These are phyloP conservation scores for Sycophaga agraensis DNA, from an alignment of 1,140 invertebrate genomes.

Conservation along the genomic window DNA sequence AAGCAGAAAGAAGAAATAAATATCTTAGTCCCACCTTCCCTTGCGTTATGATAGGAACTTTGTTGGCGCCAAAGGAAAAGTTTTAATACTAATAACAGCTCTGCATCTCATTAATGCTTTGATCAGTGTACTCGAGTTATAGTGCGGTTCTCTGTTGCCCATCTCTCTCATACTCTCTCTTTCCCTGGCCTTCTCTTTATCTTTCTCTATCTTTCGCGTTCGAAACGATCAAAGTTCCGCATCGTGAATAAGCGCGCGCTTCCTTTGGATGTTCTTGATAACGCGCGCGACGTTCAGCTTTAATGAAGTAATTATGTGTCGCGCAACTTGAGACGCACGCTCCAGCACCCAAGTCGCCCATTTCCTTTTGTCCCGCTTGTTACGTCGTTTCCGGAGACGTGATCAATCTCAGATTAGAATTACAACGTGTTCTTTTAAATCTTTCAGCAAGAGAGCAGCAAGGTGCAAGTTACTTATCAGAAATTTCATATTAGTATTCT, in stretches of 20 bases:
- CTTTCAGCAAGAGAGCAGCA: too few relatives aligned
- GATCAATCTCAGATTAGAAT: too few relatives aligned
- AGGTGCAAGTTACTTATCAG: too few relatives aligned
- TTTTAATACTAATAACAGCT: conserved; percentile 40
- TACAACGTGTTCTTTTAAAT: too few relatives aligned
- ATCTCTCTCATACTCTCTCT: too few relatives aligned
- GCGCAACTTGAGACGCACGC: too few relatives aligned
- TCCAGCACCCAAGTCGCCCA: too few relatives aligned
- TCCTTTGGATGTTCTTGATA: conserved; percentile 32
- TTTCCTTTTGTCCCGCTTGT: too few relatives aligned
- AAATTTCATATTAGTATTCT: too few relatives aligned
- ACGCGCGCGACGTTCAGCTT: conserved; percentile 34
- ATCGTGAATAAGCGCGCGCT: conserved; percentile 2
- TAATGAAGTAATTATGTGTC: conserved; percentile 34
- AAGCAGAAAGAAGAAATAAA: too few relatives aligned
- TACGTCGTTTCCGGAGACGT: too few relatives aligned
- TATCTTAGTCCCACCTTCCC: too few relatives aligned
- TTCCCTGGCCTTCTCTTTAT: neutral
- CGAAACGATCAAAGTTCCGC: conserved; percentile 38
- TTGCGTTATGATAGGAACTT: neutral
- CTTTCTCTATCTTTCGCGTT: conserved; percentile 23
- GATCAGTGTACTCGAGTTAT: conserved; percentile 34
- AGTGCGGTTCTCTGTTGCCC: neutral
- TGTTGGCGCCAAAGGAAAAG: conserved; percentile 18
- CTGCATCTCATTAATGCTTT: conserved; percentile 44